These are phyloP conservation scores for Neelides sp. DNA, from an alignment of 1,140 invertebrate species.

Conservation along the genomic window DNA sequence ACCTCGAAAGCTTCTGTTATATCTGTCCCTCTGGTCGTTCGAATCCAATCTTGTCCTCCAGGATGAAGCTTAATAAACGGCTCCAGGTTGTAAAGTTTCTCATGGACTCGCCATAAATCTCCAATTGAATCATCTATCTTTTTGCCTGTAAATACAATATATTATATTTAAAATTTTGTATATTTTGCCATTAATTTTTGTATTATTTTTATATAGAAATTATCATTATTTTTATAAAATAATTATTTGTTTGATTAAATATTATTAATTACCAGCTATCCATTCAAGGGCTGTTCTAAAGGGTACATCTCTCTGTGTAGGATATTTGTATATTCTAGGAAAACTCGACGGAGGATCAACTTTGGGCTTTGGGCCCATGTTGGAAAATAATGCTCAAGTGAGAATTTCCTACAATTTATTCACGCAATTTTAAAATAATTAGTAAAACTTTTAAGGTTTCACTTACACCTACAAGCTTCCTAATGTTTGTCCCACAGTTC, in stretches of 20 bases:
- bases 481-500: too few relatives aligned
- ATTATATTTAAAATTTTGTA: too few relatives aligned
- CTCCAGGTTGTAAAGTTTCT: slow-evolving; percentile 33
- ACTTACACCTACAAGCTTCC: too few relatives aligned
- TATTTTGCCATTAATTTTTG: too few relatives aligned
- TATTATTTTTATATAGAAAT: too few relatives aligned
- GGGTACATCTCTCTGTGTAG: slow-evolving; percentile 24
- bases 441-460: too few relatives aligned
- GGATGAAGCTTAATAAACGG: slow-evolving; percentile 33
- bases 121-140: slow-evolving; percentile 29
- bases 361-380: too few relatives aligned
- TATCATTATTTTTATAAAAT: too few relatives aligned
- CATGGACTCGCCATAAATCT: slow-evolving; percentile 32
- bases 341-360: slow-evolving; percentile 4
- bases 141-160: slow-evolving; percentile 24
- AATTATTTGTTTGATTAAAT: neutral
- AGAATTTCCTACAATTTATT: too few relatives aligned
- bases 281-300: slow-evolving; percentile 35
- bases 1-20: slow-evolving; percentile 34
- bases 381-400: too few relatives aligned
- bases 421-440: too few relatives aligned
- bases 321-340: slow-evolving; percentile 31
- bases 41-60: slow-evolving; percentile 33
- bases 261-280: slow-evolving; percentile 47
- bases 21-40: slow-evolving; percentile 31